These are phyloP conservation scores for Pseudanteris insignis DNA, from an alignment of 2,888 invertebrate species.

Conservation along the genomic window DNA sequence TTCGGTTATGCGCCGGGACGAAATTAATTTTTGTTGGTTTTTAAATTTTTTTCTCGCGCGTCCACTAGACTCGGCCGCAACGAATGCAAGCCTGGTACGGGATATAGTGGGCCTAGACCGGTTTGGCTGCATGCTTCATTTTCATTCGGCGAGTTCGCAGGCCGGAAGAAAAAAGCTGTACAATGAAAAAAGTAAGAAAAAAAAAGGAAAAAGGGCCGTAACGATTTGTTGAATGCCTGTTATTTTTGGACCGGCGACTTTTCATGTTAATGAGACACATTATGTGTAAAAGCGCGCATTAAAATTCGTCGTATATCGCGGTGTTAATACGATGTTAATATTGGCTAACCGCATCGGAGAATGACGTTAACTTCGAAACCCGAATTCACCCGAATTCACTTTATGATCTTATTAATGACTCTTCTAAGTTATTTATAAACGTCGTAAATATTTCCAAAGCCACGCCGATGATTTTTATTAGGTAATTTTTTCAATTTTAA, in stretches of 20 bases:
- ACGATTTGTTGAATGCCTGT: conserved; percentile 7
- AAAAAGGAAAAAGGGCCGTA: background rate
- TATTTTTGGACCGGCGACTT: conserved; percentile 2
- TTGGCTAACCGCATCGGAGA: background rate
- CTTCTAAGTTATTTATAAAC: too few relatives aligned
- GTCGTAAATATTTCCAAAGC: too few relatives aligned
- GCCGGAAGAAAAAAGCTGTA: background rate
- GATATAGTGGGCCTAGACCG: conserved; percentile 28
- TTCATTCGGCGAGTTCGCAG: conserved; percentile 12
- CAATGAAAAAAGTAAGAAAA: too few relatives aligned
- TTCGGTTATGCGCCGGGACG: conserved; percentile 7
- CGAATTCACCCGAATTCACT: background rate
- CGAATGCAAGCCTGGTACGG: conserved; percentile 8
- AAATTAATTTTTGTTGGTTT: conserved; percentile 11
- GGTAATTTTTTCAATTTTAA: too few relatives aligned
- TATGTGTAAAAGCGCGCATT: background rate
- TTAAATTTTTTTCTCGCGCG: conserved; percentile 15
- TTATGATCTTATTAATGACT: too few relatives aligned
- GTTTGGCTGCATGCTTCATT: conserved; percentile 35
- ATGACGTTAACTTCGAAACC: background rate
- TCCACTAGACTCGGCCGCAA: conserved; percentile 2
- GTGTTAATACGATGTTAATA: background rate
- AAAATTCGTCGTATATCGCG: background rate
- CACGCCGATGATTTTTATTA: too few relatives aligned
- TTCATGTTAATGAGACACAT: conserved; percentile 6